These are phyloP conservation scores for Sialia sialis DNA, from an alignment of 2,113 vertebrate species.

Conservation along the genomic window DNA sequence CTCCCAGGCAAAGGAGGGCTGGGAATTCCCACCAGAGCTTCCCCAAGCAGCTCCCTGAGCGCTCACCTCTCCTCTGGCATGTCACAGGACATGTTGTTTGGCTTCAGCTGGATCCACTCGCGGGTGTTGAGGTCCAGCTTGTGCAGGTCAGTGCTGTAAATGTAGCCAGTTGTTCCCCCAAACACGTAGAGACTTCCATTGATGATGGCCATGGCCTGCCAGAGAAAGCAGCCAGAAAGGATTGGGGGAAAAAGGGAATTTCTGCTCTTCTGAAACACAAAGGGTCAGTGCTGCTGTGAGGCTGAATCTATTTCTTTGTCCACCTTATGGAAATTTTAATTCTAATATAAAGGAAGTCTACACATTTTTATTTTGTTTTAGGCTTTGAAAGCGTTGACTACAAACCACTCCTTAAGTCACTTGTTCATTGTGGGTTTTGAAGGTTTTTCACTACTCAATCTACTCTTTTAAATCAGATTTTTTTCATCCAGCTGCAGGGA, in stretches of 20 bases:
- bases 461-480: background rate
- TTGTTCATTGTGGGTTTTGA: background rate
- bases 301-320: accelerated
- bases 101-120: constrained; percentile 95
- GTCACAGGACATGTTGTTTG: constrained; percentile 91
- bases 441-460: background rate
- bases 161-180: constrained; percentile 95
- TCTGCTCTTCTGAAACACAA: background rate
- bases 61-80: constrained; percentile 91
- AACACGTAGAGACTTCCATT: constrained; percentile 95
- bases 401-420: background rate
- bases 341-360: background rate
- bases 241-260: accelerated
- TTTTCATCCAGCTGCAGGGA: background rate
- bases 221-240: background rate
- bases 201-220: constrained; percentile 97
- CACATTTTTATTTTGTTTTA: background rate
- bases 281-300: background rate
- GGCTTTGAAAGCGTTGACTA: background rate
- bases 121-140: constrained; percentile 92
- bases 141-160: constrained; percentile 97
- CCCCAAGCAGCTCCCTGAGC: background rate
- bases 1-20: background rate
- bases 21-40: background rate
- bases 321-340: accelerated